Evolutionary conservation across 2,113 vertebrate species (phyloP).

Genomic region (Indicator maculatus): DNA sequence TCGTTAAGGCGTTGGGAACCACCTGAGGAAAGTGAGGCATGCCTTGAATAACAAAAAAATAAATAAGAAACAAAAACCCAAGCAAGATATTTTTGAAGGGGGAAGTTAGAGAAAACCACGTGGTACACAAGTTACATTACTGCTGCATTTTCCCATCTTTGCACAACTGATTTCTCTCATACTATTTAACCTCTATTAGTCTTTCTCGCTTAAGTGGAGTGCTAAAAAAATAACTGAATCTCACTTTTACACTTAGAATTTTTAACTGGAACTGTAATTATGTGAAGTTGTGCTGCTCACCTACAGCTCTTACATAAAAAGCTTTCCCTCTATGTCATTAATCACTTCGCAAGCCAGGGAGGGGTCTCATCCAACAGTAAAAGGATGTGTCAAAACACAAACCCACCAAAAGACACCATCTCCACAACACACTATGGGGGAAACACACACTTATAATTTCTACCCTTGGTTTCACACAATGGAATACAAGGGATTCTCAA

Average conservation of each 20-base stretch:
- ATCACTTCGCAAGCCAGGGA: not conserved
- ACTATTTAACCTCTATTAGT: not conserved
- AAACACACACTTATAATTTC: not conserved
- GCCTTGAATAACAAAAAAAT: not conserved
- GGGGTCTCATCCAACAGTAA: not conserved
- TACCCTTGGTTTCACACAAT: not conserved
- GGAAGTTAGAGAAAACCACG: not conserved
- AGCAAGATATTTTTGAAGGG: not conserved
- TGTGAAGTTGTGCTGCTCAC: not conserved
- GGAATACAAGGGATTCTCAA: not conserved
- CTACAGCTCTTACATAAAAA: not conserved
- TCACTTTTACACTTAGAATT: not conserved
- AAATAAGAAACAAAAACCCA: not conserved
- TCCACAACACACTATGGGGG: not conserved
- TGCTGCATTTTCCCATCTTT: not conserved
- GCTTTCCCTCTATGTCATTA: not conserved
- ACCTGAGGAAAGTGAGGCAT: fast-evolving
- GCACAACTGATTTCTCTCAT: not conserved
- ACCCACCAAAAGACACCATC: not conserved
- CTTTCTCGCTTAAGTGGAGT: not conserved
- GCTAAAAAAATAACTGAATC: not conserved
- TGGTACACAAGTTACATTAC: not conserved
- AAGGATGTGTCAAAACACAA: not conserved
- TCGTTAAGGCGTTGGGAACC: fast-evolving
- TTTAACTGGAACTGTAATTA: not conserved